phyloP scores from a whole-genome alignment of 2,113 vertebrate species.

The Oncorhynchus gorbuscha region DNA sequence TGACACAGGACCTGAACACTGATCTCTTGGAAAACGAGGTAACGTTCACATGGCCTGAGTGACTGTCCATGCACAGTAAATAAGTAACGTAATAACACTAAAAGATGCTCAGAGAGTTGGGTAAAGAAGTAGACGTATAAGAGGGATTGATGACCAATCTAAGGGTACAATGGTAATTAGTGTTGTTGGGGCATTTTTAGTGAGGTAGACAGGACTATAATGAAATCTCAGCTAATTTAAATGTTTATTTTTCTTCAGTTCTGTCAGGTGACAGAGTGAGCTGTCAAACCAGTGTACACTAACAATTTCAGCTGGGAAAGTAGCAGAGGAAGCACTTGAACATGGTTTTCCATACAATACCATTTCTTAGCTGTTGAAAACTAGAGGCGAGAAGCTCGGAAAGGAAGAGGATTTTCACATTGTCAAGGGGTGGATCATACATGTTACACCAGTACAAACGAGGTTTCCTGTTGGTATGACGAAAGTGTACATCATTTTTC shows the following conservation, averaged over 20 bases:
- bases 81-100: no score
- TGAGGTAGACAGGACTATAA: not conserved
- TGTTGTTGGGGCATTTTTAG: not conserved
- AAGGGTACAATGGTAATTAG: not conserved
- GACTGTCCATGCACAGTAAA: no score
- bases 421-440: slow-evolving; percentile 70
- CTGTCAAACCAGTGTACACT: not conserved
- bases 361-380: slow-evolving; percentile 47
- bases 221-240: not conserved
- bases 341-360: slow-evolving; percentile 63
- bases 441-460: slow-evolving; percentile 59
- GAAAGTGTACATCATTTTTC: slow-evolving; percentile 51
- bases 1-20: no score
- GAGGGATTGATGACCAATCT: not conserved
- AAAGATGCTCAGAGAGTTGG: no score
- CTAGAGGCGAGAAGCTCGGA: slow-evolving; percentile 46
- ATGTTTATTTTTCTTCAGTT: not conserved
- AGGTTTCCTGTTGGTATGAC: slow-evolving; percentile 61
- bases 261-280: not conserved
- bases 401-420: slow-evolving; percentile 62
- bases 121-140: not conserved
- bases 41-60: no score
- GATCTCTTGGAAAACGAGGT: no score
- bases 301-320: slow-evolving; percentile 1
- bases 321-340: slow-evolving; percentile 66